Evolutionary conservation across 1,140 invertebrate genomes (phyloP), one percentile per base, ranked within the genome.

Genomic region (Drusus annulatus): DNA sequence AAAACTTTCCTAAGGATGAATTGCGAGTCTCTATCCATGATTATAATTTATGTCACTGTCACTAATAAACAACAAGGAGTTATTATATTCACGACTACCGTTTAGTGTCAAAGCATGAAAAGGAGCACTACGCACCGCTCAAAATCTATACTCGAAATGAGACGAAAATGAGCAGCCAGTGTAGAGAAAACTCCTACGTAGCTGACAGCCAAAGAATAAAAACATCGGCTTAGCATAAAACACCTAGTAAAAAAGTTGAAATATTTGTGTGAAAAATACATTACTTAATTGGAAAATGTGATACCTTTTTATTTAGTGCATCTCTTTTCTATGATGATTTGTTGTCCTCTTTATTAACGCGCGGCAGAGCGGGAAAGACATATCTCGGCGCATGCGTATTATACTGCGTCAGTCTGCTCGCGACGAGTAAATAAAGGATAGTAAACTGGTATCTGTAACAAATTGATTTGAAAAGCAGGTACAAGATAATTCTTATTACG

Each of bases 1-100:
- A 68, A 23, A 13, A 81, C 80, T 65, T 81, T 81, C 15, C 80
- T 65, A 19, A 73, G 10, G 17, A 81, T 81, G 23, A 81, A 81
- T 71, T 65, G 78, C 1, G 76, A 78, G 25, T 81, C 80, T 10
- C 28, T 63, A 52, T 81, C 80, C 80, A 81, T 81, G 31, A 15
- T 69, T 28, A 19, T 10, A 45, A 45, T 45, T 31, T 25, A 65
- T 63, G 13, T 31, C 62, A 65, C 62, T 28, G 21, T 65, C 62
- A 65, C 62, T 31, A 25, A 65, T 25, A 25, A 65, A 65, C 28
- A 65, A 65, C 23, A 65, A 65, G 23, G 10, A 15, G 1, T 36
- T 65, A 65, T 65, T 65, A 65, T 31, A 28, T 65, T 65, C 62
- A 65, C 62, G 62, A 28, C 62, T 31, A 28, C 62, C 25, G 62